Conservation (phyloP, 1,140 invertebrate species). For the Atta colombica region DNA sequence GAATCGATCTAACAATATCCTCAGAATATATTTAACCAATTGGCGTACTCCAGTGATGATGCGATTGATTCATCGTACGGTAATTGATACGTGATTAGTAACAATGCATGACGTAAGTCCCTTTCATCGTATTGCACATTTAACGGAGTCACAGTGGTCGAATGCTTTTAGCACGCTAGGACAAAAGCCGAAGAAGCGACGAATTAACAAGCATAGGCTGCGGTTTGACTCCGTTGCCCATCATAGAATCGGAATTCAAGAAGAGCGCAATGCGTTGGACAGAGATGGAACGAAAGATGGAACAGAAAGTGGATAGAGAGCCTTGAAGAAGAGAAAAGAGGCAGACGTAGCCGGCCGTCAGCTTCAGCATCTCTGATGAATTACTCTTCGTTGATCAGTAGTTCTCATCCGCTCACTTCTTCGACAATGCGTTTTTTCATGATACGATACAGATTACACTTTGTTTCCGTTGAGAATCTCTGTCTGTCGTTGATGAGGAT, state of each 20-base stretch:
- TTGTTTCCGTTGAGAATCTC: constrained; percentile 47
- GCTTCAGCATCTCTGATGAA: constrained; percentile 84
- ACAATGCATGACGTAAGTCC: constrained; percentile 39
- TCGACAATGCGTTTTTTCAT: constrained; percentile 16
- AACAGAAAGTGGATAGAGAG: constrained; percentile 68
- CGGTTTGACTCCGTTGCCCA: constrained; percentile 79
- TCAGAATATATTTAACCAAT: constrained; percentile 50
- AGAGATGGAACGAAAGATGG: constrained; percentile 57
- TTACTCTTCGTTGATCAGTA: constrained; percentile 84
- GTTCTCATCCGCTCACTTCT: constrained; percentile 76
- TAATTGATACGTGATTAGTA: constrained; percentile 51
- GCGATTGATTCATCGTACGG: constrained; percentile 46
- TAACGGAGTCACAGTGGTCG: constrained; percentile 31
- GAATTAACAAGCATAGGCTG: constrained; percentile 82
- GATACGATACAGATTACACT: constrained; percentile 12
- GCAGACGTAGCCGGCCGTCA: constrained; percentile 75
- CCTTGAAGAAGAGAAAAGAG: constrained; percentile 70
- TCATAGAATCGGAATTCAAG: constrained; percentile 78
- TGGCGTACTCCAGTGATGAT: constrained; percentile 5
- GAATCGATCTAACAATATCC: constrained; percentile 44
- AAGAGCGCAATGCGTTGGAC: constrained; percentile 53
- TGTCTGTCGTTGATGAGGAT: constrained; percentile 54
- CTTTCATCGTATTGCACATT: constrained; percentile 33
- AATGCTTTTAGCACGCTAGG: constrained; percentile 64
- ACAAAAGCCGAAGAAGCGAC: constrained; percentile 79